Base-by-base conservation (phyloP, 2,797 vertebrate genomes). In the Lacerta agilis region DNA sequence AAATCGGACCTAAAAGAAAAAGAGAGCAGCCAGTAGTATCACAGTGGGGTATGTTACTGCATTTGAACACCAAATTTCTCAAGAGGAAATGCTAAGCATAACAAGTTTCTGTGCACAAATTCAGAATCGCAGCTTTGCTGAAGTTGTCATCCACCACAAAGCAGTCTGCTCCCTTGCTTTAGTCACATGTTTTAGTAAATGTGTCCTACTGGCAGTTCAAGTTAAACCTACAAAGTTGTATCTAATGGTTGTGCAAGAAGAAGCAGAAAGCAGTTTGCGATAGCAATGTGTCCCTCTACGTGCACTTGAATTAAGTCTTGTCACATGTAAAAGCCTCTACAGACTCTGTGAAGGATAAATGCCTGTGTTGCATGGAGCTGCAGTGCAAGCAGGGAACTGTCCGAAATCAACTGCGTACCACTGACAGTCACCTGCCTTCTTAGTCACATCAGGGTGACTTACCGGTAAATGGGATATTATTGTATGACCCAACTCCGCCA, bases 1-100 rank as follows among this genome's bases (percentile, higher is more conserved):
- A 96, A 98, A 98, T 25, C 98, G 97, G 73, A 99, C 98, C 99
- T 99, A 95, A 86, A 92, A 7, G 6, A 23, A 43, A 71, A 78
- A 41, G 75, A 69, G 10, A 84, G 55, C 1, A 61, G 2, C 41
- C 10, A 20, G 29, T 18, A 29, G 29, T 7, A 6, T 82, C 27
- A 82, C 11, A 64, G 20, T 43, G 49, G 17, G 15, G 38, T 8
- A 45, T 1, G 10, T 45, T n/a, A 72, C 9, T 64, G 38, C 23
- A 64, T 36, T 64, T 29, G 23, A 4, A 84, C 9, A 64, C 29
- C 13, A 23, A 43, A n/a, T 27, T 27, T 58, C 17, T n/a, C 5
- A 23, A 77, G 73, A 41, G 25, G 7, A 85, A n/a, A 36, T n/a
- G 17, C 20, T 71, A 41, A 79, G 49, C 33, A 8, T 10, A 5